Evolutionary conservation across 2,888 invertebrate species (phyloP).

Genomic region (Andricus quercusramuli): DNA sequence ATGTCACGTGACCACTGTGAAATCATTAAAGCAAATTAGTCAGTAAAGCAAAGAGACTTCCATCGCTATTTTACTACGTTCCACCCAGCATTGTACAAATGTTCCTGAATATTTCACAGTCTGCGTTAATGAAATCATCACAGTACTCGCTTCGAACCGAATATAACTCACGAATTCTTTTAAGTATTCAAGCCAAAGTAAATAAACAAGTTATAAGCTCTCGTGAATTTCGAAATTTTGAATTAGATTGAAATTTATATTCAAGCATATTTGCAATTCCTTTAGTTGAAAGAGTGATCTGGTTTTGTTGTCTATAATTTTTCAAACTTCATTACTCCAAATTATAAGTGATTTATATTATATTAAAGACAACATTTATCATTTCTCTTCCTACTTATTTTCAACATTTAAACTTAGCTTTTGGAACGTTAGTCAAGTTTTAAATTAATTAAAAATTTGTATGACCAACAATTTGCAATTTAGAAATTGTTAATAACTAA

Average conservation of each 20-base stretch:
- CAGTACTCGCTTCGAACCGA: not conserved
- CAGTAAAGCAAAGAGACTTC: conserved; percentile 9
- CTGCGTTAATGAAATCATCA: not conserved
- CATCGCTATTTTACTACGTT: not conserved
- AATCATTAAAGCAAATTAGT: conserved; percentile 37
- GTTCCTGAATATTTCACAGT: conserved; percentile 12
- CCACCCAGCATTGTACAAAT: conserved; percentile 3
- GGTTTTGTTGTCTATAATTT: no score
- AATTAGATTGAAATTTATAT: not conserved
- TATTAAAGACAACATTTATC: no score
- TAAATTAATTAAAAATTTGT: no score
- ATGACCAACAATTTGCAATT: no score
- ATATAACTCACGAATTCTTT: not conserved
- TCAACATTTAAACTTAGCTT: no score
- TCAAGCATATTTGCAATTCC: not conserved
- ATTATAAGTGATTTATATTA: no score
- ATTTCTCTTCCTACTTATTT: no score
- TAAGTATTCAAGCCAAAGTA: not conserved
- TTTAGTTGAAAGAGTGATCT: not conserved
- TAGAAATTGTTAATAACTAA: no score
- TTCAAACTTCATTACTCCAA: no score
- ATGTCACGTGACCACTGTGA: conserved; percentile 20
- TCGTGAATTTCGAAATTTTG: not conserved
- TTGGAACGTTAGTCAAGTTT: no score
- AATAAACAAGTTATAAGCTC: not conserved